Evolutionary conservation across 2,113 vertebrate species (phyloP).

Genomic region (Cygnus atratus): DNA sequence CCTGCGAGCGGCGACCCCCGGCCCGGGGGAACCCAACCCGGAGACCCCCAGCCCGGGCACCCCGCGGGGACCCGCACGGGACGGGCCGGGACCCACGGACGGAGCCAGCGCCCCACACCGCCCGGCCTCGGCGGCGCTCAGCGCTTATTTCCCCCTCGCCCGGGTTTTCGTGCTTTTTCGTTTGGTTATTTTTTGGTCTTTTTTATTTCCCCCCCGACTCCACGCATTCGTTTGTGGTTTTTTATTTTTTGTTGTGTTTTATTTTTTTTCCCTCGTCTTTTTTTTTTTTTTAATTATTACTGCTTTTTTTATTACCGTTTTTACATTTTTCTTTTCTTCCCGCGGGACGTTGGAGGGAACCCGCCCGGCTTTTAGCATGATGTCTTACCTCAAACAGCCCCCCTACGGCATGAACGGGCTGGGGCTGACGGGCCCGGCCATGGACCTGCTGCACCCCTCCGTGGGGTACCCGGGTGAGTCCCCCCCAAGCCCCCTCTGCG

Average conservation of each 20-base stretch:
- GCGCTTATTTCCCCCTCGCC: no score
- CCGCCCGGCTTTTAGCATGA: constrained; percentile 95
- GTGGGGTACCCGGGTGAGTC: constrained; percentile 94
- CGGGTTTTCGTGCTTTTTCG: no score
- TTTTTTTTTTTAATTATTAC: not conserved
- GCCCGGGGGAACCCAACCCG: not conserved
- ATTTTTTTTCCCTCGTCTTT: not conserved
- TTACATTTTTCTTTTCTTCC: not conserved
- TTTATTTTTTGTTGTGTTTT: not conserved
- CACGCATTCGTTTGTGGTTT: not conserved
- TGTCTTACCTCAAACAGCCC: constrained; percentile 99
- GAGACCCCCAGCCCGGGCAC: no score
- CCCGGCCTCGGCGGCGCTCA: no score
- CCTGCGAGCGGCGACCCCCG: no score
- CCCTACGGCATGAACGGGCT: constrained; percentile 98
- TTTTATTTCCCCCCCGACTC: no score
- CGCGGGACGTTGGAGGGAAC: constrained; percentile 64
- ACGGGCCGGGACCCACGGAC: no score
- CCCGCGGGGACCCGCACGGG: no score
- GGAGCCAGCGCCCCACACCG: no score
- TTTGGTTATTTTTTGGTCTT: no score
- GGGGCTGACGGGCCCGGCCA: constrained; percentile 93
- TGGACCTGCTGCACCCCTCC: constrained; percentile 96
- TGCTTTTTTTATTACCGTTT: not conserved
- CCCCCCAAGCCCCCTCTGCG: not conserved